Conservation (phyloP, 1,140 invertebrate genomes). For the Halyomorpha halys region DNA sequence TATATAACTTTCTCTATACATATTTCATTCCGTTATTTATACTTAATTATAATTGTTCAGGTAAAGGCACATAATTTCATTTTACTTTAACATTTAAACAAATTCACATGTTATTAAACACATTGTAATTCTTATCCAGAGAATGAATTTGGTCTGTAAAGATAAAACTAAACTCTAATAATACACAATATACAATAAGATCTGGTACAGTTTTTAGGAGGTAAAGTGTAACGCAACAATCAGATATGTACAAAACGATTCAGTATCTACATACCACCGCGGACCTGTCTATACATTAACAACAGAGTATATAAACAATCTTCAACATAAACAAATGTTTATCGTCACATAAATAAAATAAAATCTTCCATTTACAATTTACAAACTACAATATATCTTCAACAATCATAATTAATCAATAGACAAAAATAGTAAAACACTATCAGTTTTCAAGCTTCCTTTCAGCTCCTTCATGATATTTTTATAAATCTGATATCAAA, state of each 20-base stretch:
- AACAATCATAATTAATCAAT: no score
- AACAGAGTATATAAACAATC: slow-evolving; percentile 6
- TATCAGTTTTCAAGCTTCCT: no score
- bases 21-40: slow-evolving; percentile 8
- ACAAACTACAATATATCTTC: no score
- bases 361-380: no score
- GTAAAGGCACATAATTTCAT: slow-evolving; percentile 23
- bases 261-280: slow-evolving; percentile 10
- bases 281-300: slow-evolving; percentile 5
- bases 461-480: no score
- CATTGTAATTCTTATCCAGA: background rate
- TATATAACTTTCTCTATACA: slow-evolving; percentile 19
- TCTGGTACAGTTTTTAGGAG: slow-evolving; percentile 3
- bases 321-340: no score
- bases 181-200: slow-evolving; percentile 10
- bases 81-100: slow-evolving; percentile 15
- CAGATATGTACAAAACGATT: background rate
- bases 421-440: no score
- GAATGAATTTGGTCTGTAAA: slow-evolving; percentile 8
- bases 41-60: slow-evolving; percentile 22
- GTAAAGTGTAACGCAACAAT: background rate
- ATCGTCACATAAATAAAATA: no score
- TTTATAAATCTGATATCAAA: no score
- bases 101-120: background rate
- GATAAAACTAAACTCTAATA: slow-evolving; percentile 6